Evolutionary conservation across 2,797 vertebrate genomes (phyloP).

Genomic region (Pseudotriccus pelzelni): DNA sequence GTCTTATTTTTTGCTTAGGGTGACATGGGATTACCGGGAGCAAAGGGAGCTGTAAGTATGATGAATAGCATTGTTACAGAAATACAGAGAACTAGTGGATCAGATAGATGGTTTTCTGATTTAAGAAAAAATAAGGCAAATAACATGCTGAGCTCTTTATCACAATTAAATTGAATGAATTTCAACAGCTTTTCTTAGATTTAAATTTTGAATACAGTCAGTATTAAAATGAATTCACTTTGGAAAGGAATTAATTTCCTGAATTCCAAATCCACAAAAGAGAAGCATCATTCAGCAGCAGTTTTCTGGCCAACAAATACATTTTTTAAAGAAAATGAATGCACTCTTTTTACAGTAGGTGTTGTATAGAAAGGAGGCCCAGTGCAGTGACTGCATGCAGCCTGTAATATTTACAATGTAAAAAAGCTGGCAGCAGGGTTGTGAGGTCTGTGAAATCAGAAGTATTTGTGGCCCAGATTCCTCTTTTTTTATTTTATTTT

Average conservation of each 20-base stretch:
- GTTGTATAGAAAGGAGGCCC: not conserved
- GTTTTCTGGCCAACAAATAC: not conserved
- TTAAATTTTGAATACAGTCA: slow-evolving; percentile 12
- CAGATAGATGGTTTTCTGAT: not conserved
- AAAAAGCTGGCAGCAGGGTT: not conserved
- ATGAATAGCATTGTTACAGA: not conserved
- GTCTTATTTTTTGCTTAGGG: slow-evolving; percentile 81
- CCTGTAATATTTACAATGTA: not conserved
- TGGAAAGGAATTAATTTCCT: not conserved
- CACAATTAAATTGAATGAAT: not conserved
- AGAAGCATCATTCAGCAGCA: not conserved
- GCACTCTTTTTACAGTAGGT: not conserved
- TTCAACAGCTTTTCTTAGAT: not conserved
- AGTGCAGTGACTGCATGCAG: not conserved
- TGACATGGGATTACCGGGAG: slow-evolving; percentile 85
- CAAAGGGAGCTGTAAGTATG: slow-evolving; percentile 92
- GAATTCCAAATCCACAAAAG: not conserved
- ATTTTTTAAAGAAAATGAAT: not conserved
- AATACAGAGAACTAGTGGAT: slow-evolving; percentile 10
- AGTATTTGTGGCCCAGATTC: not conserved
- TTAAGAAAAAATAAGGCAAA: slow-evolving; percentile 17
- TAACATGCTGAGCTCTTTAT: not conserved
- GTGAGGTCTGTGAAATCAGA: not conserved
- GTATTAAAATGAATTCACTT: not conserved
- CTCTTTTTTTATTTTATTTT: no score